Evolutionary conservation across 2,888 invertebrate species (phyloP).

Genomic region (Parthenolecanium corni): DNA sequence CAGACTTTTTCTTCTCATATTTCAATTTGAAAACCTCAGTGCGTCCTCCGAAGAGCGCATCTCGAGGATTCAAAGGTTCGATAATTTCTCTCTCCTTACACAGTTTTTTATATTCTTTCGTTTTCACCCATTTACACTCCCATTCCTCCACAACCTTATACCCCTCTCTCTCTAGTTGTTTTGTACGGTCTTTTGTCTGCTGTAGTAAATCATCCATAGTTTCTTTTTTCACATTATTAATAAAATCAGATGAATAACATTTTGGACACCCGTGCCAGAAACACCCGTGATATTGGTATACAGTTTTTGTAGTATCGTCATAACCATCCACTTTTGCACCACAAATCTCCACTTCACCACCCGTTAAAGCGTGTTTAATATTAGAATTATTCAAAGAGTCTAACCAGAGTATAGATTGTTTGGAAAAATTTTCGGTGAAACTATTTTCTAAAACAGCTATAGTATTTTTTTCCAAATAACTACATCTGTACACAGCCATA

Average conservation of each 20-base stretch:
- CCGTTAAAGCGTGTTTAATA: constrained; percentile 32
- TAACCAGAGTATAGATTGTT: constrained; percentile 31
- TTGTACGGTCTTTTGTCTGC: constrained; percentile 27
- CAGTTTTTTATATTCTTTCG: constrained; percentile 5
- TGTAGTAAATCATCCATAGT: constrained; percentile 21
- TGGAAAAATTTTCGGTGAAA: constrained; percentile 29
- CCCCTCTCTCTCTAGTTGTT: constrained; percentile 15
- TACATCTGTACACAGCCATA: constrained; percentile 31
- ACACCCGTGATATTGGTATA: constrained; percentile 22
- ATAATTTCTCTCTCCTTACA: constrained; percentile 14
- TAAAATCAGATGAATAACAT: too few species aligned
- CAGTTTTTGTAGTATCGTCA: constrained; percentile 12
- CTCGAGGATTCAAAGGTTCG: constrained; percentile 30
- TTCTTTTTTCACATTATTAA: constrained; percentile 21
- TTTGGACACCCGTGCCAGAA: too few species aligned
- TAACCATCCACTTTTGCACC: constrained; percentile 22
- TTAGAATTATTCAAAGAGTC: constrained; percentile 26
- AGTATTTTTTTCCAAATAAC: constrained; percentile 15
- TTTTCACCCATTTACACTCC: too few species aligned
- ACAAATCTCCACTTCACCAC: constrained; percentile 30
- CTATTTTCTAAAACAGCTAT: not conserved
- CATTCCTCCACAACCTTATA: constrained; percentile 24
- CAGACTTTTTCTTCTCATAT: constrained; percentile 32
- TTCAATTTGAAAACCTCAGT: too few species aligned
- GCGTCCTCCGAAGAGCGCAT: too few species aligned